Base-by-base conservation (phyloP, 2,113 vertebrate genomes). In the Speoplatyrhinus poulsoni region DNA sequence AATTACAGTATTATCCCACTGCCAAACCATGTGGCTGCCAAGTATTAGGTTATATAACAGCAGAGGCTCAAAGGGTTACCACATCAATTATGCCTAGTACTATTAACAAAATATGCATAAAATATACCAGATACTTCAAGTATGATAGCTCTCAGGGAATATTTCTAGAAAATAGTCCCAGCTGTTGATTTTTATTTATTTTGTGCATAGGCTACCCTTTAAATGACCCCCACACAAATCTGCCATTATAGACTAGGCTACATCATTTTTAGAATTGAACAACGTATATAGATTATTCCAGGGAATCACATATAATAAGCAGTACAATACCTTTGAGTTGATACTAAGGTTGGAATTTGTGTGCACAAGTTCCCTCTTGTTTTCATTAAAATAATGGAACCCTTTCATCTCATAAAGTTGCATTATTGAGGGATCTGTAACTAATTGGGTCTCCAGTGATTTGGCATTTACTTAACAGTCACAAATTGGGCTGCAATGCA, bases 401-500 rank as follows among this genome's bases (percentile, higher is more conserved):
- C 13, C 12, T 26, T 26, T 26, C 26, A 26, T 26, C 26, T 26
- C 26, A 26, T 26, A 26, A 26, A 26, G 19, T 19, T 19, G 9
- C 1, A 54, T 46, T 4, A 17, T 12, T 17, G 1, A 65, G 0
- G 16, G 15, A n/a, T 61, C 13, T n/a, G 36, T 60, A 48, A n/a
- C 17, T 41, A 15, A 50, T 56, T 60, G 32, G 33, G 13, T 62
- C 46, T 15, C n/a, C 55, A 56, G 49, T 75, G 63, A 46, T 68
- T 50, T 2, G 1, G 5, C 61, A n/a, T 69, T 26, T 62, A 46
- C 26, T 3, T 19, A 26, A 17, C 10, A 65, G 47, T 65, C 36
- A 55, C 8, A 54, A 65, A 58, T 59, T 26, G 15, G 70, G 67
- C 60, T 70, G 59, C 60, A 71, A 75, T 70, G 60, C 12, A 70